Base-by-base conservation (phyloP, 1,140 invertebrate species). In the Drosophila teissieri region DNA sequence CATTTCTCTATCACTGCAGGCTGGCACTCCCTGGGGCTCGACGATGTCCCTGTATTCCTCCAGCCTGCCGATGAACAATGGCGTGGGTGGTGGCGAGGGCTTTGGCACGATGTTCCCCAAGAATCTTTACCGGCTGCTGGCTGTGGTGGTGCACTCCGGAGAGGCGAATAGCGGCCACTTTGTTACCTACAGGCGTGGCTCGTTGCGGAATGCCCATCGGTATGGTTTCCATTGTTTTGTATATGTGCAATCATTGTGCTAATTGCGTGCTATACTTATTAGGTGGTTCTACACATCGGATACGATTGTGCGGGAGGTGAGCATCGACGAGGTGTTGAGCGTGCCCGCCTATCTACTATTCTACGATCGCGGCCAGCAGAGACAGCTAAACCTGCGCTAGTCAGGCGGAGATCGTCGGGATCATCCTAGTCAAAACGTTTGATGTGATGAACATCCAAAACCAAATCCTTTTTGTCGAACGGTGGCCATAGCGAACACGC, bases 121-220 rank as follows among this genome's bases (percentile, higher is more conserved):
- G 36, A 92, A 92, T 61, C 91, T 94, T 34, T 98, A 97, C 92
- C 94, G 94, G 78, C 93, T 99, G 44, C 94, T 95, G 76, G 95
- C 97, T 1, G 97, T 98, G 0, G 95, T 98, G n/a, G 97, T 97
- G 44, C 98, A 98, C 93, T 94, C 96, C 48, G 98, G 98, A 17
- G 95, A 96, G 76, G 96, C 96, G 11, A 94, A 96, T 90, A 95
- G 95, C 49, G 98, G 98, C 31, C 98, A 99, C 93, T 98, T 98
- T 93, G 95, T 98, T 48, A 98, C 97, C 37, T 98, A 98, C 91
- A 93, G 98, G 53, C 94, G 97, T 12, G 96, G 96, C 64, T 94
- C 94, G 78, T 92, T 93, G 24, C 92, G 94, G 60, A 94, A 94
- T 80, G 93, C 92, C 36, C 93, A 93, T 70, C 92, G 94, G 94